Base-by-base conservation (phyloP, 2,888 invertebrate genomes). In the Eupithecia insigniata region DNA sequence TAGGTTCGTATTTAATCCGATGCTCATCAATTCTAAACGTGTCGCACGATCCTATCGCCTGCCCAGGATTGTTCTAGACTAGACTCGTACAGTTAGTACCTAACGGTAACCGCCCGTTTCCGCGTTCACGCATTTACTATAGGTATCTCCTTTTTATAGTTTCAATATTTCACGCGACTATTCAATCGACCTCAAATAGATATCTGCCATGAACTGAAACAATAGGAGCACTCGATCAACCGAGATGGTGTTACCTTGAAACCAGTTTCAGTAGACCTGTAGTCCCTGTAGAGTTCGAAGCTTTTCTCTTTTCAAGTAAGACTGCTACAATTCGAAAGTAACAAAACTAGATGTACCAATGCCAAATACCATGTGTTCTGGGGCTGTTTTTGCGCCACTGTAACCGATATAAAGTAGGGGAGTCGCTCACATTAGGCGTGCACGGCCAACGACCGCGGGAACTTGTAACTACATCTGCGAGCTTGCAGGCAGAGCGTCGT, bases 381-480 rank as follows among this genome's bases (percentile, higher is more conserved):
- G 76, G 73, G 77, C 82, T 85, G 83, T 85, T 84, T 85, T 86
- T 84, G 85, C 89, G 91, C 89, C 90, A 89, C 85, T 87, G 88
- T 90, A 89, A 85, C 88, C 87, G 89, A 91, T 90, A 89, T 90
- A 79, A 68, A 67, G 74, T 76, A 91, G 90, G 90, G 91, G 90
- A 92, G 89, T 87, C 89, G 88, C 83, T 87, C 90, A 89, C 90
- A 91, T 90, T 83, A 81, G 84, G 51, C 51, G 51, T 22, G 22
- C 51, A 51, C 92, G 92, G 92, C 86, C 93, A 93, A 91, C 91
- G 93, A 93, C 93, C 93, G 92, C 89, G 89, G 87, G 93, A 93
- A 93, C 93, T 93, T 94, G 93, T 92, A 91, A 93, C 93, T 92
- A 93, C 92, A 92, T 93, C 89, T 86, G 87, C 83, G 83, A 80